Base-by-base conservation (phyloP, 1,140 invertebrate species). In the Chionoecetes opilio region DNA sequence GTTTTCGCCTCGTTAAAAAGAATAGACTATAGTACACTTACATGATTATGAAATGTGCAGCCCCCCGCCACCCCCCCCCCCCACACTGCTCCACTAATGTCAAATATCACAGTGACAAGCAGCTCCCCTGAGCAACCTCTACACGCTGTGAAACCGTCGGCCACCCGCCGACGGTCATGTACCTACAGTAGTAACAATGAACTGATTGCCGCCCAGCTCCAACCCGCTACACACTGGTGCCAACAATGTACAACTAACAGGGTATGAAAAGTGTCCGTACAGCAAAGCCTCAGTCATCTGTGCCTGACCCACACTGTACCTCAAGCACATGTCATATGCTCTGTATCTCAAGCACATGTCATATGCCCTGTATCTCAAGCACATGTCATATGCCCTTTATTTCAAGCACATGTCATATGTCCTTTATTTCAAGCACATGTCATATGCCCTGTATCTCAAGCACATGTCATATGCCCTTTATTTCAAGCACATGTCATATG, bases 51-150 rank as follows among this genome's bases (percentile, higher is more conserved):
- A 93, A 93, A 92, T 84, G 34, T 46, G 75, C 34, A 92, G 53
- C 35, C 46, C 46, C 84, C 84, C 84, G 82, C 35, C 35, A 87
- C 38, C 84, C 37, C 46, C 84, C n/a, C 75, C 35, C 35, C 63
- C 38, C 84, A 29, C 46, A 95, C 94, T 95, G 94, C 94, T 95
- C 94, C 94, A 95, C 94, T 87, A 92, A 95, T 91, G 94, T 92
- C 94, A 92, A 92, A 95, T 95, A 95, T 95, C 94, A 95, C 94
- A 95, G 94, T 95, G 90, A 95, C 91, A 91, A 92, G 90, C 94
- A 92, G 90, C 94, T 95, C 94, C 94, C 94, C 94, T 95, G 90
- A 95, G 94, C 94, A 92, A 87, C 90, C 94, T 92, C 85, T 34
- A 82, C 11, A 87, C 53, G 38, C 46, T 87, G 84, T 88, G 84